These are phyloP conservation scores for Andrena praecox DNA, from an alignment of 2,888 invertebrate species.

Conservation along the genomic window DNA sequence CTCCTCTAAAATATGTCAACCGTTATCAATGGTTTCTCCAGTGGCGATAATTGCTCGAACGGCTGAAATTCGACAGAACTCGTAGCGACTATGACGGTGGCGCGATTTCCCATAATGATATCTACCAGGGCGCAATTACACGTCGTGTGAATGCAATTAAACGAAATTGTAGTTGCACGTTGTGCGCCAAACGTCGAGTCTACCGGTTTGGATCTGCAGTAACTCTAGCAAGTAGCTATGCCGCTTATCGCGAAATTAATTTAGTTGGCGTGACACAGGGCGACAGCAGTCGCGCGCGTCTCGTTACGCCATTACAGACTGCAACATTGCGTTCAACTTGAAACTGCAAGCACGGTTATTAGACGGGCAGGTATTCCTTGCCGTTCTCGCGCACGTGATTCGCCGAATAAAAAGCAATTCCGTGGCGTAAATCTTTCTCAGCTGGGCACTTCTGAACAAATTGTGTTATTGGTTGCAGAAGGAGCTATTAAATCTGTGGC, in stretches of 20 bases:
- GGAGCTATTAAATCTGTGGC: no score
- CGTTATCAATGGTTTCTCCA: no score
- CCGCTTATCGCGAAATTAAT: slow-evolving; percentile 67
- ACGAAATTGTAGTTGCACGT: slow-evolving; percentile 26
- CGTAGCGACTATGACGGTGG: not conserved
- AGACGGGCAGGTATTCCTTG: slow-evolving; percentile 9
- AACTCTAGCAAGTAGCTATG: slow-evolving; percentile 47
- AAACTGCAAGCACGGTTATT: slow-evolving; percentile 26
- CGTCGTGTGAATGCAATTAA: slow-evolving; percentile 39
- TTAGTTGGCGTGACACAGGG: slow-evolving; percentile 64
- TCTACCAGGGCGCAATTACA: slow-evolving; percentile 23
- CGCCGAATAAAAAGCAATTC: not conserved
- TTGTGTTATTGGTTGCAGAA: no score
- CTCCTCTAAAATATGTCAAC: not conserved
- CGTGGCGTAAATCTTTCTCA: not conserved
- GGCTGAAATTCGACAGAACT: not conserved
- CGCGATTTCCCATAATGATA: slow-evolving; percentile 6
- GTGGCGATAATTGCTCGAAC: not conserved
- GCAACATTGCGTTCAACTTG: slow-evolving; percentile 39
- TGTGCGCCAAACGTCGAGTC: not conserved
- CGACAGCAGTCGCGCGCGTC: slow-evolving; percentile 37
- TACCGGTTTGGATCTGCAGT: slow-evolving; percentile 30
- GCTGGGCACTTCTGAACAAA: no score
- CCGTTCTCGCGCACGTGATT: slow-evolving; percentile 12
- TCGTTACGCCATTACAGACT: slow-evolving; percentile 35